Evolutionary conservation across 2,113 vertebrate species (phyloP).

Genomic region (Pedionomus torquatus): DNA sequence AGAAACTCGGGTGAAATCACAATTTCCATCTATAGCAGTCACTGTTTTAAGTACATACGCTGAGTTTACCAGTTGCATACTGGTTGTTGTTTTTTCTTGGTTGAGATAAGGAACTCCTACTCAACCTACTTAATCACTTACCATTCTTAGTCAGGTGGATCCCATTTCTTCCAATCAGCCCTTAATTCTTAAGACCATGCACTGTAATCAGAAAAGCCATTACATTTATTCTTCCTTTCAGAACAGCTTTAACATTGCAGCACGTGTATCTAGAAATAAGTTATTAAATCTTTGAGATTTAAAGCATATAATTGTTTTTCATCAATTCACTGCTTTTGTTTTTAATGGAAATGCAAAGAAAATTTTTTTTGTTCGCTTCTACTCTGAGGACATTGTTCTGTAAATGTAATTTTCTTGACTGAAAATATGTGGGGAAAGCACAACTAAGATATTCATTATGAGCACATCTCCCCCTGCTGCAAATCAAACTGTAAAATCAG

Average conservation of each 20-base stretch:
- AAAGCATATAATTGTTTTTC: background rate
- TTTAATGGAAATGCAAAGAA: background rate
- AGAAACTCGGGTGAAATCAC: background rate
- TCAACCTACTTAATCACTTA: too few species aligned
- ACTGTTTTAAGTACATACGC: background rate
- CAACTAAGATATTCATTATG: background rate
- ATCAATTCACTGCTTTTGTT: background rate
- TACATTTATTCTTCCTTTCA: background rate
- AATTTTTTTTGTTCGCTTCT: background rate
- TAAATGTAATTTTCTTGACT: background rate
- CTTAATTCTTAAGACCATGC: background rate
- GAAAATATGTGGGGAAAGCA: background rate
- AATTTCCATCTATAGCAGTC: background rate
- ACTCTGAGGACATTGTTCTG: background rate
- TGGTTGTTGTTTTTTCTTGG: background rate
- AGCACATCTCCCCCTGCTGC: conserved; percentile 10
- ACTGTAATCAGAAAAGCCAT: background rate
- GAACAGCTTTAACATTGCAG: background rate
- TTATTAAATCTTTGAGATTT: background rate
- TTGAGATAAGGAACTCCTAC: background rate
- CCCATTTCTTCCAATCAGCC: background rate
- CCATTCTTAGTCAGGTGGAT: background rate
- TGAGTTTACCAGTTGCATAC: background rate
- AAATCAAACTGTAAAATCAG: conserved; percentile 8
- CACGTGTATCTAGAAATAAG: background rate